A percentile compares a stretch with the other conserved stretches of the same genome.
These are phyloP conservation scores for Laspeyria flexula DNA, from an alignment of 2,888 invertebrate genomes.

Conservation along the genomic window DNA sequence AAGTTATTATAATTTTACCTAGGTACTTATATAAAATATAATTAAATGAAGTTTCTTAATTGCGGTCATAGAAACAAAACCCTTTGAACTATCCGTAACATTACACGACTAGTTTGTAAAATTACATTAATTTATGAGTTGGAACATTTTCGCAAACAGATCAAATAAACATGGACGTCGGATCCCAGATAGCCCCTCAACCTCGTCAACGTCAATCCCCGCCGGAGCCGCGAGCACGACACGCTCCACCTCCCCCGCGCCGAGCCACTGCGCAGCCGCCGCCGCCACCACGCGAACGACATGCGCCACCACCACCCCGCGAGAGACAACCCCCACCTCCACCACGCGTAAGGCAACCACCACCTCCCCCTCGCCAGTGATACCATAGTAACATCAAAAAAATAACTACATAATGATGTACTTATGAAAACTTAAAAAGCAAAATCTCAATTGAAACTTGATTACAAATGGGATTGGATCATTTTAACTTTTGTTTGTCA, in stretches of 20 bases:
- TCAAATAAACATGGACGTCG: constrained; percentile 26
- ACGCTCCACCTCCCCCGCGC: constrained; percentile 61
- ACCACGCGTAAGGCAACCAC: constrained; percentile 25
- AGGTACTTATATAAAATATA: no score
- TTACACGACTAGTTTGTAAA: no score
- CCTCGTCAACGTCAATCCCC: constrained; percentile 59
- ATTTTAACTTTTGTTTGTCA: no score
- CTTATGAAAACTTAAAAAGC: no score
- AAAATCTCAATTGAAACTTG: no score
- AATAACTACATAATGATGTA: neutral
- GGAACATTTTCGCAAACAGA: no score
- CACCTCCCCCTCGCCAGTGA: neutral
- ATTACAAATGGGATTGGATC: no score
- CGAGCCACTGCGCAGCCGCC: constrained; percentile 51
- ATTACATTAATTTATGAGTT: no score
- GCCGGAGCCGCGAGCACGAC: constrained; percentile 60
- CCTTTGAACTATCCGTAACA: no score
- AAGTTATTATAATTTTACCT: no score
- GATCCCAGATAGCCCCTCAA: constrained; percentile 21
- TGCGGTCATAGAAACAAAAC: no score
- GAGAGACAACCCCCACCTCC: constrained; percentile 39
- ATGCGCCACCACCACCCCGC: constrained; percentile 57
- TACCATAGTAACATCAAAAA: neutral
- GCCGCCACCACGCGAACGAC: constrained; percentile 51
- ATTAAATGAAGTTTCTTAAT: no score